These are phyloP conservation scores for Aspidoscelis tigris DNA, from an alignment of 2,113 vertebrate genomes.

Conservation along the genomic window DNA sequence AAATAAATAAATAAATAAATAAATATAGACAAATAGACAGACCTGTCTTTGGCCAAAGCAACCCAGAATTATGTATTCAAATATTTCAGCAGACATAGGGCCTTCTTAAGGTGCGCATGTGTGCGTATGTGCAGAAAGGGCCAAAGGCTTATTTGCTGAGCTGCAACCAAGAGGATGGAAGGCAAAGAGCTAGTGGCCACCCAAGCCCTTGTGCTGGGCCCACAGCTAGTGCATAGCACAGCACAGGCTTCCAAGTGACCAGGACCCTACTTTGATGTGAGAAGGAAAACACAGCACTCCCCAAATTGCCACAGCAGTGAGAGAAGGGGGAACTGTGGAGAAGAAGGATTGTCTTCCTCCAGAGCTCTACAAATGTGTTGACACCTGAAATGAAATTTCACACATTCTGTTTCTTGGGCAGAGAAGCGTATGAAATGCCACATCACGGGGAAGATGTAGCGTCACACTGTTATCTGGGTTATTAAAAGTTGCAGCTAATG, in stretches of 20 bases:
- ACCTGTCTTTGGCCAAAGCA: too few relatives aligned
- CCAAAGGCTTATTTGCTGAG: too few relatives aligned
- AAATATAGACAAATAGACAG: too few relatives aligned
- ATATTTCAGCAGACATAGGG: too few relatives aligned
- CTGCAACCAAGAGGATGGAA: too few relatives aligned
- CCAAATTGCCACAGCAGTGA: background rate
- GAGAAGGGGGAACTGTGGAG: conserved; percentile 63
- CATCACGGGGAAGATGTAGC: conserved; percentile 64
- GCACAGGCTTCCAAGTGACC: background rate
- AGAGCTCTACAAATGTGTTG: conserved; percentile 77
- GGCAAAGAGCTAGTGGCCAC: too few relatives aligned
- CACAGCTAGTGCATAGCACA: too few relatives aligned
- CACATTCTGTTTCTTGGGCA: conserved; percentile 78
- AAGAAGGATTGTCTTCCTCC: conserved; percentile 67
- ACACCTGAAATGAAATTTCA: conserved; percentile 81
- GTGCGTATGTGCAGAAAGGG: too few relatives aligned
- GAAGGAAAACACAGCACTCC: background rate
- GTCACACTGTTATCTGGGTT: conserved; percentile 68
- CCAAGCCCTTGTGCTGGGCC: too few relatives aligned
- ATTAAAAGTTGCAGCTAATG: conserved; percentile 70
- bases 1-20: too few relatives aligned
- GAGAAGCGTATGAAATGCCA: conserved; percentile 80
- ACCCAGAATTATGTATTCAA: too few relatives aligned
- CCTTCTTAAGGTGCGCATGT: too few relatives aligned
- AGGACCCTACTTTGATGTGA: background rate